Conservation (phyloP, 2,113 vertebrate species). For the Hyaena hyaena region DNA sequence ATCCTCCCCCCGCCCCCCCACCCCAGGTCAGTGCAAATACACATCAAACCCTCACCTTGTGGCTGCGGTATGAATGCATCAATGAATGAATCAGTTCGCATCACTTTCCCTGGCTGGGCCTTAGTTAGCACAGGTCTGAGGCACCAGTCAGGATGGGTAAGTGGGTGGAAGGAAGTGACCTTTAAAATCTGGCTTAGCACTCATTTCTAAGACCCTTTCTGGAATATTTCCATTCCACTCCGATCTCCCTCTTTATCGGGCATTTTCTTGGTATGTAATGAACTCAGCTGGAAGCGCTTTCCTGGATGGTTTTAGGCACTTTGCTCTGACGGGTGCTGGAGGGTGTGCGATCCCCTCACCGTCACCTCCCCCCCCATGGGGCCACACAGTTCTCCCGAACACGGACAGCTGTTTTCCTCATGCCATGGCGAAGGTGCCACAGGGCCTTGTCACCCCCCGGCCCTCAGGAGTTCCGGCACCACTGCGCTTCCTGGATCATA, state of each 20-base stretch:
- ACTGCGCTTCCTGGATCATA: background rate
- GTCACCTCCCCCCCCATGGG: no score
- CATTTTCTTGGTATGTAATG: background rate
- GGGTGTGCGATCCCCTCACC: accelerated
- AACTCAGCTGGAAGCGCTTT: background rate
- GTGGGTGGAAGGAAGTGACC: background rate
- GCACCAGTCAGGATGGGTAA: background rate
- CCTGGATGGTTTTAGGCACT: background rate
- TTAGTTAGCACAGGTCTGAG: background rate
- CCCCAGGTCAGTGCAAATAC: background rate
- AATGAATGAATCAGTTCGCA: background rate
- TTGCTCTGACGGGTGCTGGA: background rate
- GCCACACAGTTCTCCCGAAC: background rate
- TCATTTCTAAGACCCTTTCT: background rate
- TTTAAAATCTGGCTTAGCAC: conserved; percentile 24
- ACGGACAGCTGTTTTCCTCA: background rate
- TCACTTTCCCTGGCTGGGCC: background rate
- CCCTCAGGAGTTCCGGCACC: background rate
- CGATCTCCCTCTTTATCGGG: background rate
- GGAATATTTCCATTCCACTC: background rate
- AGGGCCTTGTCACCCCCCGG: background rate
- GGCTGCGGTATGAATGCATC: background rate
- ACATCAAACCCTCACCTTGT: background rate
- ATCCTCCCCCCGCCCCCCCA: accelerated
- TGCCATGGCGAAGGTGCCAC: background rate